Conservation (phyloP, 2,113 vertebrate species). For the Chloropsis hardwickii region DNA sequence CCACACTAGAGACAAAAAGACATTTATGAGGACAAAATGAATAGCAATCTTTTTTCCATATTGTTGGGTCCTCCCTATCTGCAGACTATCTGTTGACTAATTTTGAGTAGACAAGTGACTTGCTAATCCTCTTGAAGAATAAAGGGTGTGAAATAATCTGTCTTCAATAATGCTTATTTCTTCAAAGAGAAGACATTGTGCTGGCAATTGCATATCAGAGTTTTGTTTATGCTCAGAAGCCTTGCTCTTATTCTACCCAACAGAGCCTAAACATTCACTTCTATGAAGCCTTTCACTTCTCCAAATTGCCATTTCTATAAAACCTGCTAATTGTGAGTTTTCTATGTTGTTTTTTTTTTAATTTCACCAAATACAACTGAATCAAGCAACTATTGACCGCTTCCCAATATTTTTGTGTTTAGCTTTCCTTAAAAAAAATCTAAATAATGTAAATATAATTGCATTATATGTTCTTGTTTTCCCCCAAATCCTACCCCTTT, state of each 20-base stretch:
- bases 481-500: not conserved
- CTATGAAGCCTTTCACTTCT: not conserved
- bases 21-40: not conserved
- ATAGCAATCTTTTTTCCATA: not conserved
- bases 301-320: not conserved
- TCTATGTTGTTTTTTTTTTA: not conserved
- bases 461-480: not conserved
- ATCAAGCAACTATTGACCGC: not conserved
- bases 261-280: not conserved
- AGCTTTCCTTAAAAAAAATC: not conserved
- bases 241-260: not conserved
- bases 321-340: not conserved
- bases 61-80: not conserved
- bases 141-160: not conserved
- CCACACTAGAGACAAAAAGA: not conserved
- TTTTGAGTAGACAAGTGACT: not conserved
- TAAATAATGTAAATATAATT: not conserved
- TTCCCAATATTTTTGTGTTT: not conserved
- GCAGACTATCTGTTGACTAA: not conserved
- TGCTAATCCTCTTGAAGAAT: not conserved
- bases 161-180: not conserved
- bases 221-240: not conserved
- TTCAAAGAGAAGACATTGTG: not conserved
- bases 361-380: not conserved
- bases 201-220: not conserved